Evolutionary conservation across 2,888 invertebrate genomes (phyloP).

Genomic region (Subacronicta megacephala): DNA sequence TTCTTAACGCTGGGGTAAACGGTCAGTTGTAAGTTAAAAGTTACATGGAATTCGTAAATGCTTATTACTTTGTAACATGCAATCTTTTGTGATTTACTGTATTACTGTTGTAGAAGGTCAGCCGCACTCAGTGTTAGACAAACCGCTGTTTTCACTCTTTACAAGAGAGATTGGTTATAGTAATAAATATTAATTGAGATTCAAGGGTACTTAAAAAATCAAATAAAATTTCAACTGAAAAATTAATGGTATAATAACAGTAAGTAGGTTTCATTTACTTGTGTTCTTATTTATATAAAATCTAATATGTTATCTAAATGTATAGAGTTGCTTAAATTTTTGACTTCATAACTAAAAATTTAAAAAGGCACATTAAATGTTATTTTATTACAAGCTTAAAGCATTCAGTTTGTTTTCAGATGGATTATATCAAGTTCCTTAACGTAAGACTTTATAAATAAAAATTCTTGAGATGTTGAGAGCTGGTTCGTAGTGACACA

Average conservation of each 20-base stretch:
- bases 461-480: conserved; percentile 24
- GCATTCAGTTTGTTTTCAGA: no score
- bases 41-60: conserved; percentile 6
- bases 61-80: conserved; percentile 9
- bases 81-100: conserved; percentile 7
- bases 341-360: no score
- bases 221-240: not conserved
- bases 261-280: not conserved
- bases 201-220: not conserved
- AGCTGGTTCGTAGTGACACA: conserved; percentile 6
- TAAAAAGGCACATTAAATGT: no score
- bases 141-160: no score
- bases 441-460: conserved; percentile 28
- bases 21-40: conserved; percentile 6
- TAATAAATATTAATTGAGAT: no score
- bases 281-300: no score
- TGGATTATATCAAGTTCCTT: conserved; percentile 16
- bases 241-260: not conserved
- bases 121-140: no score
- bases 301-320: no score
- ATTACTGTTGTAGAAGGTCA: no score
- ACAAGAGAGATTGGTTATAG: no score
- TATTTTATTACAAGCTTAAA: no score
- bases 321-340: no score
- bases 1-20: conserved; percentile 1